phyloP scores from a whole-genome alignment of 2,888 invertebrate genomes.

The Dryomyza anilis region DNA sequence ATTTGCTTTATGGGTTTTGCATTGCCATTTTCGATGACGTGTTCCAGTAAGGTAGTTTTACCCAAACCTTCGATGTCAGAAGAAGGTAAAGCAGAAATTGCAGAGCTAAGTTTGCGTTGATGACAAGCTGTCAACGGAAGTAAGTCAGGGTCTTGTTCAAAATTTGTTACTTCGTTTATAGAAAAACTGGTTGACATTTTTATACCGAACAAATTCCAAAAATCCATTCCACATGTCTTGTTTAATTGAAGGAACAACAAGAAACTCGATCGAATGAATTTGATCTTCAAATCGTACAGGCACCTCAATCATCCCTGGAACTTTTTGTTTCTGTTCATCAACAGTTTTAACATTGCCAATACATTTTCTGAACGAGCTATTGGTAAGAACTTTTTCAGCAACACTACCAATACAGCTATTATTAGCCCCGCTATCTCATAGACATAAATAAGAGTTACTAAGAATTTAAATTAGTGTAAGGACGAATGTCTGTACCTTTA shows the following conservation, averaged over 20 bases:
- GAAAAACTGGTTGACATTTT: too few species aligned
- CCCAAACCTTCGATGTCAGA: neutral
- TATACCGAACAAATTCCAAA: slow-evolving; percentile 5
- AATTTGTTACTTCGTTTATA: neutral
- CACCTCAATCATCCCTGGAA: neutral
- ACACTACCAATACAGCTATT: slow-evolving; percentile 5
- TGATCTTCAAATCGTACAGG: neutral
- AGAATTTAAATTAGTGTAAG: neutral
- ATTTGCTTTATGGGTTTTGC: neutral
- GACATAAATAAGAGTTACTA: neutral
- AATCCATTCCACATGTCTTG: slow-evolving; percentile 17
- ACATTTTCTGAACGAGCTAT: neutral
- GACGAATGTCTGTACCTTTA: neutral
- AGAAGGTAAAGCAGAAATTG: neutral
- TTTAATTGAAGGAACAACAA: neutral
- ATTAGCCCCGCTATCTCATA: slow-evolving; percentile 9
- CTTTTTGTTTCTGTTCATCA: neutral
- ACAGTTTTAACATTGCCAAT: neutral
- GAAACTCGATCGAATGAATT: neutral
- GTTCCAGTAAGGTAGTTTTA: neutral
- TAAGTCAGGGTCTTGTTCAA: neutral
- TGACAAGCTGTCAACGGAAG: neutral
- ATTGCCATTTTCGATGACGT: neutral
- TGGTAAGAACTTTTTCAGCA: neutral
- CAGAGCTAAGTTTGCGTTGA: neutral